Conservation (phyloP, 2,113 vertebrate genomes). For the Microtus richardsoni region DNA sequence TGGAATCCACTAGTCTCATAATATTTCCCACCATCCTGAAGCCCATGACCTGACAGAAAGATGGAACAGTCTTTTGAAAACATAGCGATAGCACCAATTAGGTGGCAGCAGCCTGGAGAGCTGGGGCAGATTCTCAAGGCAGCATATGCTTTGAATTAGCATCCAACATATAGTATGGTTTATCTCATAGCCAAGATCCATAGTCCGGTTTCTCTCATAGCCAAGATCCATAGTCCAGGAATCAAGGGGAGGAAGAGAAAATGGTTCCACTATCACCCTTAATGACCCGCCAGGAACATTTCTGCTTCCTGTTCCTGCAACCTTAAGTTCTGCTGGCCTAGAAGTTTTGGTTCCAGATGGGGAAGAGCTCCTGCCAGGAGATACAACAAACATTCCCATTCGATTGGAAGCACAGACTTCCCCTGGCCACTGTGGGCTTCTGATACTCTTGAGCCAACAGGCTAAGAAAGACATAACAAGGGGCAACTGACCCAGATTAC, state of each 20-base stretch:
- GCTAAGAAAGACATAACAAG: not conserved
- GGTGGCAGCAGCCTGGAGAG: not conserved
- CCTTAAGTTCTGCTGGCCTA: not conserved
- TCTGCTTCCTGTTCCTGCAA: not conserved
- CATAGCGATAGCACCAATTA: not conserved
- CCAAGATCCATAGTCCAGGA: not conserved
- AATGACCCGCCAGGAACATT: not conserved
- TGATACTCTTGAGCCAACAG: not conserved
- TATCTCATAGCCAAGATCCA: not conserved
- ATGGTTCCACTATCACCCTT: not conserved
- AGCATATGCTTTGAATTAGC: not conserved
- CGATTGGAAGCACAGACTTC: too few species aligned
- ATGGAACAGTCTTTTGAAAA: not conserved
- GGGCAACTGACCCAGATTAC: not conserved
- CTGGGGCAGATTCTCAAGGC: not conserved
- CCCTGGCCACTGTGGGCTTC: not conserved
- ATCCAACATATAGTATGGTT: not conserved
- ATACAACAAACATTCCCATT: not conserved
- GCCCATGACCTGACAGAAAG: not conserved
- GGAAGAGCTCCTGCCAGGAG: not conserved
- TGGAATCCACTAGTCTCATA: not conserved
- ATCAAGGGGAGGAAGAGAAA: not conserved
- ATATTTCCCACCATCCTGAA: not conserved
- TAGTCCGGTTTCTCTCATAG: not conserved
- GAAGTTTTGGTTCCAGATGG: not conserved